These are phyloP conservation scores for Drosophila melanocephala DNA, from an alignment of 2,888 invertebrate species.

Conservation along the genomic window DNA sequence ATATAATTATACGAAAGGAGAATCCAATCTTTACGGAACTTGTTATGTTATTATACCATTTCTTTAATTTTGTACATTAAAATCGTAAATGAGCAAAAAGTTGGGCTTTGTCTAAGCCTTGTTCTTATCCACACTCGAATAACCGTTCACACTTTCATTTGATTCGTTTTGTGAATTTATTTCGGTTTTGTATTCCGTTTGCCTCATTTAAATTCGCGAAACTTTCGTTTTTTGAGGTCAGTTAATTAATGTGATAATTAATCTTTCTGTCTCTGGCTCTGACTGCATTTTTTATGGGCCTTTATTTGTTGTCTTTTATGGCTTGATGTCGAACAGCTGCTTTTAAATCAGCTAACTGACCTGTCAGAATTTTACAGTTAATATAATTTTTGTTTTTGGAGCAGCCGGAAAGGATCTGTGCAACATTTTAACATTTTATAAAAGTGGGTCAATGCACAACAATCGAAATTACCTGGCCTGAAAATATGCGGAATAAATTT, in stretches of 20 bases:
- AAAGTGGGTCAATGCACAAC: slow-evolving; percentile 64
- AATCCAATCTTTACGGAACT: background rate
- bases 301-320: slow-evolving; percentile 55
- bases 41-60: background rate
- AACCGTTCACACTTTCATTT: slow-evolving; percentile 55
- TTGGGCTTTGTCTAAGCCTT: background rate
- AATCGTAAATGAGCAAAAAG: background rate
- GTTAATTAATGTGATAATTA: slow-evolving; percentile 84
- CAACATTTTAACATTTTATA: slow-evolving; percentile 2
- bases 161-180: slow-evolving; percentile 19
- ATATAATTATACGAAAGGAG: too few species aligned
- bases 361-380: slow-evolving; percentile 79
- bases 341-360: slow-evolving; percentile 75
- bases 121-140: background rate
- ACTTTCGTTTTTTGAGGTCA: slow-evolving; percentile 84
- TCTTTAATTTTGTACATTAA: too few species aligned
- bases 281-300: slow-evolving; percentile 41
- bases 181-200: slow-evolving; percentile 15
- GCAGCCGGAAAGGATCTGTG: slow-evolving; percentile 33
- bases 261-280: slow-evolving; percentile 61
- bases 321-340: slow-evolving; percentile 51
- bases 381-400: slow-evolving; percentile 35
- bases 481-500: slow-evolving; percentile 5
- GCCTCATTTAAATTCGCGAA: slow-evolving; percentile 42
- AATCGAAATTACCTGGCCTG: slow-evolving; percentile 38